Conservation (phyloP, 2,113 vertebrate species). For the Struthio camelus region DNA sequence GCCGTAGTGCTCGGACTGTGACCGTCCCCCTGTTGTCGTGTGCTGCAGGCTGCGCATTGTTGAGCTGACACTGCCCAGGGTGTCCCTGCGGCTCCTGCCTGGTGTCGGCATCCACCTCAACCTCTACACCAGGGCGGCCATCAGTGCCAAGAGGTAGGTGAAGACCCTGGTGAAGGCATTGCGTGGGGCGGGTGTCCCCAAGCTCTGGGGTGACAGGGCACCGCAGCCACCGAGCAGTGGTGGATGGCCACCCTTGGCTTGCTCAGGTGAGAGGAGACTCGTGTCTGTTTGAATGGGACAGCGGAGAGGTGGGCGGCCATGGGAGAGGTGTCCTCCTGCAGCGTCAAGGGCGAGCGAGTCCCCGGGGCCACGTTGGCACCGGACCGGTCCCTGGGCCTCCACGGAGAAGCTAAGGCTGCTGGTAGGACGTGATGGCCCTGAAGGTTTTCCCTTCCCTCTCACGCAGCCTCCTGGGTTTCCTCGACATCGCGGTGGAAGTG, state of each 20-base stretch:
- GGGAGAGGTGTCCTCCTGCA: too few relatives aligned
- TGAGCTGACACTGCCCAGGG: slow-evolving; percentile 63
- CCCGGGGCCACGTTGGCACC: too few relatives aligned
- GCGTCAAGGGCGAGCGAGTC: too few relatives aligned
- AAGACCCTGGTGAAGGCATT: fast-evolving
- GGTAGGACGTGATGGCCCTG: not conserved
- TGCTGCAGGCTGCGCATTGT: slow-evolving; percentile 46
- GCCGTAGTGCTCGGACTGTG: fast-evolving
- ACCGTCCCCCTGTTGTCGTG: fast-evolving
- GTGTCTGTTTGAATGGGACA: not conserved
- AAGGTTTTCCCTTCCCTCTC: not conserved
- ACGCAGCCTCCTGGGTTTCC: slow-evolving; percentile 69
- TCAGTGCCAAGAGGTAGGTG: slow-evolving; percentile 47
- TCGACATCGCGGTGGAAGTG: slow-evolving; percentile 65
- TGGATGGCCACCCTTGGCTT: not conserved
- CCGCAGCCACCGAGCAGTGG: too few relatives aligned
- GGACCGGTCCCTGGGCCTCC: too few relatives aligned
- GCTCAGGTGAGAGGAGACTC: not conserved
- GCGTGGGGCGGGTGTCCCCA: fast-evolving
- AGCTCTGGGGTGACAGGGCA: not conserved
- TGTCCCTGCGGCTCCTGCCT: slow-evolving; percentile 65
- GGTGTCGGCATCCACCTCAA: slow-evolving; percentile 42
- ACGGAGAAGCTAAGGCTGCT: too few relatives aligned
- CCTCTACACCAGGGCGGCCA: slow-evolving; percentile 57
- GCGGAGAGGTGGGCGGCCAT: too few relatives aligned